phyloP scores from a whole-genome alignment of 2,888 invertebrate species.

The Drosophila pegasa region DNA sequence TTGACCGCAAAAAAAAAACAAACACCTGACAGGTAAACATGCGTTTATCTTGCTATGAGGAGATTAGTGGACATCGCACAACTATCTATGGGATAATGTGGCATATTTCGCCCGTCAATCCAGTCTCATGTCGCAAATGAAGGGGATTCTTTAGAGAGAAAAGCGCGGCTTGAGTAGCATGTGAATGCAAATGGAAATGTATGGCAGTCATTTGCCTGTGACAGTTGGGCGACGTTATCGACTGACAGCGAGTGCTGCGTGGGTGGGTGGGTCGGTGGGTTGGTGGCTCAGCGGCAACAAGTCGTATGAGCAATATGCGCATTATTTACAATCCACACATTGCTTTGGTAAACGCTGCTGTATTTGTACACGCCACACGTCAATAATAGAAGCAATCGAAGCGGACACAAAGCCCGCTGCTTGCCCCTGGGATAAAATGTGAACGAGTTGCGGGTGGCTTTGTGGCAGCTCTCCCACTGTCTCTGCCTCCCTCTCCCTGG shows the following conservation, averaged over 20 bases:
- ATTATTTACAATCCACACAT: slow-evolving; percentile 67
- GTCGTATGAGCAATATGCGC: slow-evolving; percentile 73
- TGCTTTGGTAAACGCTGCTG: slow-evolving; percentile 57
- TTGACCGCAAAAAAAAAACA: too few relatives aligned
- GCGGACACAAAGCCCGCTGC: slow-evolving; percentile 24
- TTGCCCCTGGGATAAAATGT: slow-evolving; percentile 14
- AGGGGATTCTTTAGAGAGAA: background rate
- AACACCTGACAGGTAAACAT: background rate
- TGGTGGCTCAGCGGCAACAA: slow-evolving; percentile 60
- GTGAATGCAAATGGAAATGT: slow-evolving; percentile 15
- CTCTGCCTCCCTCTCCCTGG: background rate
- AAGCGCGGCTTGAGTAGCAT: slow-evolving; percentile 2
- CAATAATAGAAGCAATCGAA: slow-evolving; percentile 55
- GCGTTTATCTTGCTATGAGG: background rate
- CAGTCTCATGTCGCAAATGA: background rate
- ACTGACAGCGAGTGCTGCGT: slow-evolving; percentile 19
- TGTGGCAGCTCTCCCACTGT: background rate
- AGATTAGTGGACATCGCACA: background rate
- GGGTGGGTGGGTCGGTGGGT: background rate
- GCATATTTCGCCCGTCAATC: background rate
- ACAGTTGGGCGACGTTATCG: slow-evolving; percentile 12
- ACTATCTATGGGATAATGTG: background rate
- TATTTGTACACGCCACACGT: slow-evolving; percentile 73
- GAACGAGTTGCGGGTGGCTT: slow-evolving; percentile 38
- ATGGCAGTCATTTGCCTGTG: slow-evolving; percentile 10